Conservation (phyloP, 2,888 invertebrate genomes). For the Dexiosoma caninum region DNA sequence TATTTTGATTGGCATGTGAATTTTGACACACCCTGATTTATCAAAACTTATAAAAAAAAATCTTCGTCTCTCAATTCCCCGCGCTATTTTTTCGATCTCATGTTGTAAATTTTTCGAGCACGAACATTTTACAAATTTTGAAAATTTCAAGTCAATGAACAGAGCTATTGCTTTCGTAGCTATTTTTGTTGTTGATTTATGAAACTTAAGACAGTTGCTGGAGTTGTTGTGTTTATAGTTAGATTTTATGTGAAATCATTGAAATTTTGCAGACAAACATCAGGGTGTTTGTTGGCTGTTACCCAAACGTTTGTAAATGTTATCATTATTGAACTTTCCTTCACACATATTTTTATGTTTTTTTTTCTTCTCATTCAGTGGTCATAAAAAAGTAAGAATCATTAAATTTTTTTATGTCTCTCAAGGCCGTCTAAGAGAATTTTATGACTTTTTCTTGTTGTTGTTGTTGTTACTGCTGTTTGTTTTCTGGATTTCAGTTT, state of each 20-base stretch:
- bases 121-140: too few relatives aligned
- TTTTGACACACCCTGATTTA: too few relatives aligned
- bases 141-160: too few relatives aligned
- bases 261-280: constrained; percentile 44
- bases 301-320: constrained; percentile 5
- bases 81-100: too few relatives aligned
- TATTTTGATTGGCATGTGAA: too few relatives aligned
- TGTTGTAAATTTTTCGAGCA: too few relatives aligned
- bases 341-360: constrained; percentile 16
- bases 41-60: too few relatives aligned
- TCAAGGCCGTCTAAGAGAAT: constrained; percentile 76
- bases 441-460: constrained; percentile 69
- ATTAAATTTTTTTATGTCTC: constrained; percentile 75
- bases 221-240: constrained; percentile 23
- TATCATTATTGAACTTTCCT: constrained; percentile 15
- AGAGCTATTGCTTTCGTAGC: not conserved
- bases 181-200: constrained; percentile 24
- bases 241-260: constrained; percentile 44
- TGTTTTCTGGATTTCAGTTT: constrained; percentile 10
- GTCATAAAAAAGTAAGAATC: constrained; percentile 75
- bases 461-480: constrained; percentile 51
- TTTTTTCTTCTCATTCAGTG: constrained; percentile 61
- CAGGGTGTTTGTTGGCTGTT: not conserved
- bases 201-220: not conserved
- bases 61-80: too few relatives aligned